These are phyloP conservation scores for Aegithalos caudatus DNA, from an alignment of 2,113 vertebrate genomes.

Conservation along the genomic window DNA sequence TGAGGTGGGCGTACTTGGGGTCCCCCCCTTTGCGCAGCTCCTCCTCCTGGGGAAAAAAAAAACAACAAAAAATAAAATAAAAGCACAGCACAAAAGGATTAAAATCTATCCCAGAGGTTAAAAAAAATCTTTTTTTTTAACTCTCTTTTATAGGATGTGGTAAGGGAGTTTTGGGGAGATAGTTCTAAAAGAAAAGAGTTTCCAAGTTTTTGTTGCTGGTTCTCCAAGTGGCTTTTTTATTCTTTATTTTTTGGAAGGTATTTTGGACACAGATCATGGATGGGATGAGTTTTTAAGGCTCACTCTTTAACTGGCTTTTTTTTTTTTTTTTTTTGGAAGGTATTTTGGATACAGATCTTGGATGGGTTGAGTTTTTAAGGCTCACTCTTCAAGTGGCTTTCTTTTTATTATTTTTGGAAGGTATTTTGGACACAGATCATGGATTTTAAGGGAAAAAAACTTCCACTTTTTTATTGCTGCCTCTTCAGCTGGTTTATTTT, in stretches of 20 bases:
- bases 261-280: neutral
- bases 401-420: neutral
- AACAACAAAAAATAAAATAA: neutral
- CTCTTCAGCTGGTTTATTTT: neutral
- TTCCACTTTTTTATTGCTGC: neutral
- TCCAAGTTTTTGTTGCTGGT: neutral
- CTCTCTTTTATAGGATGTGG: too few species aligned
- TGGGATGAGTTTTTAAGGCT: too few species aligned
- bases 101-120: accelerated
- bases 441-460: neutral
- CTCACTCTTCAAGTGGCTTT: accelerated
- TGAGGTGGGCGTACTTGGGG: conserved; percentile 91
- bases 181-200: accelerated
- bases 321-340: neutral
- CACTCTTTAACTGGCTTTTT: accelerated
- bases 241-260: too few species aligned
- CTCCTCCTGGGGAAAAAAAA: conserved; percentile 80
- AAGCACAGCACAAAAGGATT: neutral
- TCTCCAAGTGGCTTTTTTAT: accelerated
- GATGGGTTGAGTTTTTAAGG: too few species aligned
- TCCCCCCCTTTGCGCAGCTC: conserved; percentile 92
- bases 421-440: neutral
- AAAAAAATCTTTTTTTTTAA: neutral
- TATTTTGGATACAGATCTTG: neutral
- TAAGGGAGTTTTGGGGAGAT: too few species aligned